phyloP scores from a whole-genome alignment of 1,140 invertebrate genomes.

The Zelostemma sp. region DNA sequence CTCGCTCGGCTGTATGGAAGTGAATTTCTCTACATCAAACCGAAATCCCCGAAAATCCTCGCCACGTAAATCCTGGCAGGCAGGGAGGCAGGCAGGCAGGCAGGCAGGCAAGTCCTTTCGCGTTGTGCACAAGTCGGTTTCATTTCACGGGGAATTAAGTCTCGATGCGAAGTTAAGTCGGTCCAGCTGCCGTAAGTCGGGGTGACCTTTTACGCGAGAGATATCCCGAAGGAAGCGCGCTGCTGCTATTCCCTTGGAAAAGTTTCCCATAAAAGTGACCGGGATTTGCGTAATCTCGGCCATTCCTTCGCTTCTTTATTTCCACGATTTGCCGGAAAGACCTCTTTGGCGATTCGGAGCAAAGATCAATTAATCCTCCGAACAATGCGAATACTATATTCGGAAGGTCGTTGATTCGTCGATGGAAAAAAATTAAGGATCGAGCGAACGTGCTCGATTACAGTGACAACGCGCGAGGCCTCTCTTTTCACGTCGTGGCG shows the following conservation, averaged over 20 bases:
- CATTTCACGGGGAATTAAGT: conserved; percentile 71
- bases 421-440: too few relatives aligned
- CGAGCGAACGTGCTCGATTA: not conserved
- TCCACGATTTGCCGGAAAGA: too few relatives aligned
- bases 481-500: conserved; percentile 16
- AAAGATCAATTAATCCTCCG: too few relatives aligned
- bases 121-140: conserved; percentile 66
- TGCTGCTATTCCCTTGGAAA: conserved; percentile 36
- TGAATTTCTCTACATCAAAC: conserved; percentile 51
- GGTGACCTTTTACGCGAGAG: conserved; percentile 55
- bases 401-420: too few relatives aligned
- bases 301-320: too few relatives aligned
- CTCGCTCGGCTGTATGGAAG: conserved; percentile 29
- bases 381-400: too few relatives aligned
- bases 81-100: too few relatives aligned
- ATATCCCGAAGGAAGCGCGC: conserved; percentile 34
- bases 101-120: too few relatives aligned
- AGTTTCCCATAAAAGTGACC: conserved; percentile 60
- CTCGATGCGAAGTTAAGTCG: conserved; percentile 64
- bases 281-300: conserved; percentile 68
- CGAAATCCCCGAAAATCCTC: conserved; percentile 57
- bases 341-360: too few relatives aligned
- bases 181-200: conserved; percentile 58
- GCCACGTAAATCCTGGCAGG: conserved; percentile 61
- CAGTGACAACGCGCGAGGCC: conserved; percentile 14